Base-by-base conservation (phyloP, 2,888 invertebrate genomes). In the Capitulum mitella region DNA sequence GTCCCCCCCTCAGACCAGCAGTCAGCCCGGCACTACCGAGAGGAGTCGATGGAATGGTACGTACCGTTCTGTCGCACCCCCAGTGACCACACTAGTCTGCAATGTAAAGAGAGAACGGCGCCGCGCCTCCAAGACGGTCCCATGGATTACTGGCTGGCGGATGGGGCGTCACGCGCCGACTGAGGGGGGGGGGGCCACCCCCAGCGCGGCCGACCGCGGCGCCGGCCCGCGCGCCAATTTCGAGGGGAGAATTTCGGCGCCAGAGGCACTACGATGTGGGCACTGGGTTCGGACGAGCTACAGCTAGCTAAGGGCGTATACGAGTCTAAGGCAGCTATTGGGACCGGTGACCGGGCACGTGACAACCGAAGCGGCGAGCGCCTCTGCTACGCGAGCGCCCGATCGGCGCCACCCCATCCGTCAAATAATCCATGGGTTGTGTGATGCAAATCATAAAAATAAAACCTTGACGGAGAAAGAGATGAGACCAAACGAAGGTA, bases 161-260 rank as follows among this genome's bases (percentile, higher is more conserved):
- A 29, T 58, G 58, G 58, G n/a, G 3, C 6, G 8, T n/a, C 76
- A 79, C 79, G 79, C 80, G 81, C 79, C 80, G 81, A 78, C 81
- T 80, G 79, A 81, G 80, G 77, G 81, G 81, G 81, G 79, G 79
- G 81, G 75, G 81, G 81, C 80, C 79, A 80, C 54, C 19, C 80
- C 80, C 77, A 80, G 81, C 78, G 81, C 81, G 75, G 81, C 80
- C 78, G 34, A 3, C 61, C 19, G 34, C 16, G 2, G 19, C 64
- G 34, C 16, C 29, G 64, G 34, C 64, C 64, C 12, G n/a, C 16
- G n/a, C n/a, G 64, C 64, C 58, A 64, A 64, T 64, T 64, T 64
- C 32, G 16, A 34, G 64, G 34, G 64, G 14, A 3, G 34, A 64
- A 34, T 64, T 64, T 64, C 34, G 32, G 64, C 34, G 64, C 64